Evolutionary conservation across 23 tunicate genomes (phyloP), one percentile per base, ranked within the genome.

Genomic region (Halocynthia roretzi): DNA sequence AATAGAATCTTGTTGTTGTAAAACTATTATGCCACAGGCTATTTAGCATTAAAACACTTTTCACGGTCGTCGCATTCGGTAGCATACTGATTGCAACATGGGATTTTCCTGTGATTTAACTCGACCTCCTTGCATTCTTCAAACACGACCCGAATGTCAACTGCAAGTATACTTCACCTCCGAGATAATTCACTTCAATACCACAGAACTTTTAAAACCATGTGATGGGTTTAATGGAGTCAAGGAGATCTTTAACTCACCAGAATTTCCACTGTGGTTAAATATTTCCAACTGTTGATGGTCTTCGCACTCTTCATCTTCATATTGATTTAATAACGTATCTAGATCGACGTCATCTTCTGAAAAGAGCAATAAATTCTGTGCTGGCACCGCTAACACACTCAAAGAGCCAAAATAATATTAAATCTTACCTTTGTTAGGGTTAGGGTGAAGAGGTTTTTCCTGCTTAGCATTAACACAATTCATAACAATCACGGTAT

Each of bases 261-360:
- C 86, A 15, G 86, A 82, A 10, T 80, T 55, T 23, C 80, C 78
- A 65, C 86, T 82, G 53, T 58, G 60, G 72, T 76, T 40, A 67
- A 31, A 71, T 14, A 54, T 51, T 19, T 80, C 73, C 22, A 79
- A 52, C 14, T 85, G 84, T 10, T 76, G 77, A 31, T 31, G 44
- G 22, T 80, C 80, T 22, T 56, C 80, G 19, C 54, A 52, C 11
- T 51, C 83, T 50, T 53, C 76, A 71, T 80, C 90, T 7, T 15
- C n/a, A 5, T 52, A 53, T 52, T 67, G 76, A 10, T 77, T 83
- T 5, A 85, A 80, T 21, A 85, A 51, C 21, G 55, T 53, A 40
- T 85, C 90, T 44, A 85, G 54, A 65, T 85, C 90, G 23, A 85
- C 76, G 15, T 85, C 90, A 50, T 85, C 90, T 9, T 49, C 90